Conservation (phyloP, 2,113 vertebrate species). For the Anas platyrhynchos region DNA sequence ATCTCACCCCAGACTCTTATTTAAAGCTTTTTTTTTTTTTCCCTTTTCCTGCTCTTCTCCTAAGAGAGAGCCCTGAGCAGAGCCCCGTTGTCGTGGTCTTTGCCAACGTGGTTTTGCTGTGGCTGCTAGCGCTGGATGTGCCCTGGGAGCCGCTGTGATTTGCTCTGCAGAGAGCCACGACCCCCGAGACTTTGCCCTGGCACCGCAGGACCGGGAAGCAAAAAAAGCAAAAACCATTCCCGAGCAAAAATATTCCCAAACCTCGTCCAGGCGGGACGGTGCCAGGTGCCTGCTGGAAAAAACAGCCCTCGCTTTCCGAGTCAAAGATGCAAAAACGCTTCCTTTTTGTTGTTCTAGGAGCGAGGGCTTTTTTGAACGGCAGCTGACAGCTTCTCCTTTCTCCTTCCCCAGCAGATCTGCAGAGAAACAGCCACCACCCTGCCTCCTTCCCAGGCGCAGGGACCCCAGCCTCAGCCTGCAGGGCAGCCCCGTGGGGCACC, state of each 20-base stretch:
- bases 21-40: neutral
- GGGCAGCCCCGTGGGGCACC: neutral
- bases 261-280: conserved; percentile 8
- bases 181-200: neutral
- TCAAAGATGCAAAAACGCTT: conserved; percentile 21
- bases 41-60: conserved; percentile 2
- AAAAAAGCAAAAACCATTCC: neutral
- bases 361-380: conserved; percentile 11
- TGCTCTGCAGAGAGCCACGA: neutral
- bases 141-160: neutral
- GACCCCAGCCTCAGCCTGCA: neutral
- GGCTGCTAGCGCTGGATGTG: neutral
- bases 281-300: neutral
- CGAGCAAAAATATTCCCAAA: neutral
- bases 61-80: neutral
- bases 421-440: fast-evolving
- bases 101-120: neutral
- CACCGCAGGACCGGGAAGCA: neutral
- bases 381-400: neutral
- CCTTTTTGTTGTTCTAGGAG: neutral
- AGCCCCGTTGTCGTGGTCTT: neutral
- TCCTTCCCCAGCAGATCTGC: neutral
- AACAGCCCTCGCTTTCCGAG: neutral
- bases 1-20: conserved; percentile 39
- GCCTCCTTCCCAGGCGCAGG: fast-evolving